Base-by-base conservation (phyloP, 2,113 vertebrate species). In the Prunella himalayana region DNA sequence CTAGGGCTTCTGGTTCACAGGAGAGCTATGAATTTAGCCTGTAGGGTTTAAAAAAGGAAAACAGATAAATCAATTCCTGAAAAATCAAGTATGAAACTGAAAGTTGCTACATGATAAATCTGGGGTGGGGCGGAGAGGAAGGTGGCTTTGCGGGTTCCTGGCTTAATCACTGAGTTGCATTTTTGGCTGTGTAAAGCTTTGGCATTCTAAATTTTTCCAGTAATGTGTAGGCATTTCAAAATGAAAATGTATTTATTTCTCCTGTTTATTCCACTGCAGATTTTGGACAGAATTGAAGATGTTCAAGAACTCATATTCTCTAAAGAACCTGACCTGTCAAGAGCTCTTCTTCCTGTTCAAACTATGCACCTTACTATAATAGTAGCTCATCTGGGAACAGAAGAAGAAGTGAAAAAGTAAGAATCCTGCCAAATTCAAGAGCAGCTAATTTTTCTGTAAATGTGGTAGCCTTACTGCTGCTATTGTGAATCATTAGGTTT, bases 221-320 rank as follows among this genome's bases (percentile, higher is more conserved):
- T 56, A 59, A 28, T 54, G 9, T 25, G 14, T 49, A 35, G 16
- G 5, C 4, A 37, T 30, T 71, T 28, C 11, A 51, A 56, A 68
- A 70, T 37, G 10, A 59, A 45, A 35, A 45, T 9, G 63, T 88
- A 13, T 69, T 86, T 15, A 12, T 90, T 12, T 87, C 15, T 83
- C 49, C 19, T 57, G 6, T 63, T 69, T 84, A 68, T 42, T 64
- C 57, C 17, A 61, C 51, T 92, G 37, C 82, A 98, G 97, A 96
- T 97, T 90, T 89, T 97, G 84, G 94, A 96, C 65, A 91, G 94
- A 88, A 97, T 97, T 76, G 94, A 97, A 97, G 91, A 97, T 75
- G 57, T 97, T 44, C 71, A 96, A 82, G 96, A 95, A 45, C 69
- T 95, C 37, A 78, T 96, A 70, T 54, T 92, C 17, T 91, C 77